A percentile compares a stretch with the other conserved stretches of the same genome.
phyloP scores from a whole-genome alignment of 2,113 vertebrate species.

The Columba livia region DNA sequence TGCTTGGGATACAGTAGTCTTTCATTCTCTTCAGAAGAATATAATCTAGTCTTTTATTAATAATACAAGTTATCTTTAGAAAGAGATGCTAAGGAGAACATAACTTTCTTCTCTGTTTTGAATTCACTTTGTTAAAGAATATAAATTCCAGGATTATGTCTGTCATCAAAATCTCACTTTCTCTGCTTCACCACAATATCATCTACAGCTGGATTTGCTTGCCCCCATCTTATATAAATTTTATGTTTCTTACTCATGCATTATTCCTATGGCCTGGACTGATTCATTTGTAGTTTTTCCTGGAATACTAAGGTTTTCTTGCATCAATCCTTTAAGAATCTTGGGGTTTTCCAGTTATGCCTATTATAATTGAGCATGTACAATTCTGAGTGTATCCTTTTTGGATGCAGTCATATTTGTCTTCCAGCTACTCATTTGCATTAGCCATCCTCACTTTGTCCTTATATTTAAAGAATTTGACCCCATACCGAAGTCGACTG shows the following conservation, averaged over 20 bases:
- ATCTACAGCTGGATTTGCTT: neutral
- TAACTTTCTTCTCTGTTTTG: neutral
- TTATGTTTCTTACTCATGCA: neutral
- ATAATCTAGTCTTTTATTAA: constrained; percentile 7
- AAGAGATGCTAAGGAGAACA: neutral
- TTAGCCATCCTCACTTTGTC: neutral
- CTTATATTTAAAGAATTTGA: neutral
- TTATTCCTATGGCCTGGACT: neutral
- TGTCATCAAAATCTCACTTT: neutral
- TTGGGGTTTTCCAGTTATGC: neutral
- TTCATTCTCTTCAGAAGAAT: neutral
- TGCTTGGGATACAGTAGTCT: neutral
- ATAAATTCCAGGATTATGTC: neutral
- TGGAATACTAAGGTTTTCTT: neutral
- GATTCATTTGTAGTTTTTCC: neutral
- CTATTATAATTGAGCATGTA: neutral
- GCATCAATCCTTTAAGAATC: neutral
- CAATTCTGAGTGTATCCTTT: neutral
- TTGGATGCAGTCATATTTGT: neutral
- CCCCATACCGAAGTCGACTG: neutral
- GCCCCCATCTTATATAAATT: neutral
- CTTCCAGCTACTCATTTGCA: neutral
- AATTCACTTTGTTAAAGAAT: neutral
- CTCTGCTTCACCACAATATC: neutral
- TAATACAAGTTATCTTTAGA: neutral